These are phyloP conservation scores for Tetheella fluctuosa DNA, from an alignment of 2,888 invertebrate species.

Conservation along the genomic window DNA sequence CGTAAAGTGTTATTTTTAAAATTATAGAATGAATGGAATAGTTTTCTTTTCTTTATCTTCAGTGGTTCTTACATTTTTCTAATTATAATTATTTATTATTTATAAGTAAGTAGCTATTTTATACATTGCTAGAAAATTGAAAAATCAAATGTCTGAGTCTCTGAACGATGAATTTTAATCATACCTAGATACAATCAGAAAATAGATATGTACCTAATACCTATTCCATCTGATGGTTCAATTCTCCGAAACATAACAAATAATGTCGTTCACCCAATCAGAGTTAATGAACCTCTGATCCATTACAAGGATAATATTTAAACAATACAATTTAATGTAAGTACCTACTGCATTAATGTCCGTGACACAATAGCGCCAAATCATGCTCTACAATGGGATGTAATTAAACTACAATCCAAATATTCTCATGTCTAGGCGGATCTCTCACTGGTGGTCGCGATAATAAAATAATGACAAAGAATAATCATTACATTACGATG, in stretches of 20 bases:
- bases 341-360: slow-evolving; percentile 13
- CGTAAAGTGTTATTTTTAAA: not conserved
- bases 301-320: slow-evolving; percentile 32
- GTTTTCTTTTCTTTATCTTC: not conserved
- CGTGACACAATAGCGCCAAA: slow-evolving; percentile 47
- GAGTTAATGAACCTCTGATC: slow-evolving; percentile 28
- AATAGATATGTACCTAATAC: not conserved
- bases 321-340: slow-evolving; percentile 29
- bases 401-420: slow-evolving; percentile 81
- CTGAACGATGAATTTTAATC: not conserved
- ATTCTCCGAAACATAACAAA: slow-evolving; percentile 15
- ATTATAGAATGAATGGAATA: not conserved
- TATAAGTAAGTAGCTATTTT: not conserved
- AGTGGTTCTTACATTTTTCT: not conserved
- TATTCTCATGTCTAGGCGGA: slow-evolving; percentile 73
- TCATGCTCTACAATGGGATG: slow-evolving; percentile 71
- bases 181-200: not conserved
- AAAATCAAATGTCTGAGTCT: too few species aligned
- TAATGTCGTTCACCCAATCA: slow-evolving; percentile 20
- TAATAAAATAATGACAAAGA: slow-evolving; percentile 61
- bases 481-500: slow-evolving; percentile 7
- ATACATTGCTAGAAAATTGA: too few species aligned
- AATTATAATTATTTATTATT: not conserved
- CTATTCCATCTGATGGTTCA: not conserved
- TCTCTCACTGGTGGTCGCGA: slow-evolving; percentile 78